A percentile compares a stretch with the other conserved stretches of the same genome.
Conservation (phyloP, 1,140 invertebrate genomes). For the Drosophila tsacasi region DNA sequence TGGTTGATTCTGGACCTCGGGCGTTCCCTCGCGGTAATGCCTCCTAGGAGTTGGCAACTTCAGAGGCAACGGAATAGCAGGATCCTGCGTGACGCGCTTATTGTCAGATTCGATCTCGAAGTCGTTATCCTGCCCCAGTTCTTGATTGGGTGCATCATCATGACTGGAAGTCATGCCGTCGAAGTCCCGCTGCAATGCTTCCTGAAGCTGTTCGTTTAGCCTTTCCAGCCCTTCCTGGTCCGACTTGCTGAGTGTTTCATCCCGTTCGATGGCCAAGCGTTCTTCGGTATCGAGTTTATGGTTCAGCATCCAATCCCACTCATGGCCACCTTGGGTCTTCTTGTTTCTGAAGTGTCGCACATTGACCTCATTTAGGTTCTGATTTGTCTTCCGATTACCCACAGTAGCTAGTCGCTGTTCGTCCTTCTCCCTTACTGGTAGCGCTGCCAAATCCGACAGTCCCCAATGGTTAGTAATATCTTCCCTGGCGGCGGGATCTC, state of each 20-base stretch:
- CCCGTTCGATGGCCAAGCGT: not conserved
- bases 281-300: constrained; percentile 17
- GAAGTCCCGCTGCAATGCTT: constrained; percentile 5
- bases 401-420: not conserved
- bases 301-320: constrained; percentile 63
- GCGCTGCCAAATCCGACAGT: not conserved
- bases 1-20: constrained; percentile 12
- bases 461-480: not conserved
- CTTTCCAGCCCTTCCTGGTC: constrained; percentile 12
- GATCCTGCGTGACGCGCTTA: not conserved
- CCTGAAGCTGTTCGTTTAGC: not conserved
- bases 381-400: not conserved
- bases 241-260: constrained; percentile 8
- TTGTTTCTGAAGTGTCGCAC: constrained; percentile 19
- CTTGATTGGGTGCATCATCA: not conserved
- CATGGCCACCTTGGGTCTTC: constrained; percentile 3
- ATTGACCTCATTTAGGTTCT: constrained; percentile 16
- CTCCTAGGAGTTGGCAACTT: not conserved
- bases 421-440: not conserved
- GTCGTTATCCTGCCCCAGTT: not conserved
- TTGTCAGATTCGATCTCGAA: not conserved
- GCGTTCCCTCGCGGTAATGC: constrained; percentile 11
- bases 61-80: not conserved
- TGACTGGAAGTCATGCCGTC: not conserved
- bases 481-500: not conserved